Percentiles rank a stretch among this genome's conserved stretches.
phyloP scores from a whole-genome alignment of 2,888 invertebrate genomes.

The Encarsia formosa region DNA sequence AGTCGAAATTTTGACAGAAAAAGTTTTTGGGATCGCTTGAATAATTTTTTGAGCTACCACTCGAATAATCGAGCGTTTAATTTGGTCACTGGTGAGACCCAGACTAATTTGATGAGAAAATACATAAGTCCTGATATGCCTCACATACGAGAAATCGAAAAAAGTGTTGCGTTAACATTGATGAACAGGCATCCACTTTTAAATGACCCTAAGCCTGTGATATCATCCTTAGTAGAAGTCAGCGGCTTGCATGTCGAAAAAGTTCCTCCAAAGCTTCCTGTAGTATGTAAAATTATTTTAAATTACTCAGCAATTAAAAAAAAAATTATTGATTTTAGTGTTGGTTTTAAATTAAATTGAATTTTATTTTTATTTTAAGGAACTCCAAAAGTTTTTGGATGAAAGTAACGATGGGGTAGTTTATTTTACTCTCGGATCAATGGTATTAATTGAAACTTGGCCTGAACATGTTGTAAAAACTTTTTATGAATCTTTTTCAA shows the following conservation, averaged over 20 bases:
- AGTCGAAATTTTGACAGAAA: constrained; percentile 1
- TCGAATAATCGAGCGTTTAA: constrained; percentile 9
- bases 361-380: constrained; percentile 30
- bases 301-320: too few species aligned
- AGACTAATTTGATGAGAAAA: constrained; percentile 28
- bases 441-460: constrained; percentile 40
- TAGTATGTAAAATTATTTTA: constrained; percentile 28
- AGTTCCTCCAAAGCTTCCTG: constrained; percentile 28
- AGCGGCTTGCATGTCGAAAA: constrained; percentile 55
- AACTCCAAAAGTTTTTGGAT: constrained; percentile 40
- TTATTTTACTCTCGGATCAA: constrained; percentile 43
- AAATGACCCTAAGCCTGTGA: constrained; percentile 49
- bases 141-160: constrained; percentile 48
- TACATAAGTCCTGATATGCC: constrained; percentile 40
- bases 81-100: constrained; percentile 1
- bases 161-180: constrained; percentile 51
- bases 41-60: constrained; percentile 5
- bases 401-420: constrained; percentile 40
- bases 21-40: constrained; percentile 19
- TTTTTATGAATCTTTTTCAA: constrained; percentile 36
- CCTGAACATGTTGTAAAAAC: constrained; percentile 29
- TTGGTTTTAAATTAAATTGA: too few species aligned
- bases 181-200: constrained; percentile 54
- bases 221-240: constrained; percentile 52
- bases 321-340: too few species aligned